These are phyloP conservation scores for Julus scanicus DNA, from an alignment of 2,888 invertebrate genomes.

Conservation along the genomic window DNA sequence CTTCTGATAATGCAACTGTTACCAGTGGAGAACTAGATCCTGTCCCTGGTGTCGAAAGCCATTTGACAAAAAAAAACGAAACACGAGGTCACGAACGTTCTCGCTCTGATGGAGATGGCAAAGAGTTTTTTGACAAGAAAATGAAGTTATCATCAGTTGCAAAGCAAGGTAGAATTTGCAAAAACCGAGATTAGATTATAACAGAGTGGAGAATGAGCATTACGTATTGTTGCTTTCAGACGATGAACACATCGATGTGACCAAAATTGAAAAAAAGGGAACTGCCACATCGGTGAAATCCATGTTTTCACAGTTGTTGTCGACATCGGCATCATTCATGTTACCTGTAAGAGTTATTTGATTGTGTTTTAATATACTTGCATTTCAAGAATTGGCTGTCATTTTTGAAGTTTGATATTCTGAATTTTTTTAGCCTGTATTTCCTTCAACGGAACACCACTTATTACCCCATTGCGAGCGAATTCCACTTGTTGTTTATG, in stretches of 20 bases:
- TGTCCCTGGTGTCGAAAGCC: neutral
- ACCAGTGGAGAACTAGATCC: neutral
- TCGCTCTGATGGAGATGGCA: slow-evolving; percentile 62
- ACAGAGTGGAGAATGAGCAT: neutral
- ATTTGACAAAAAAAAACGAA: slow-evolving; percentile 41
- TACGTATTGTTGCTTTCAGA: neutral
- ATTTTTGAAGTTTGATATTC: neutral
- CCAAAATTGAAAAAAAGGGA: slow-evolving; percentile 60
- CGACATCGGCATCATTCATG: slow-evolving; percentile 69
- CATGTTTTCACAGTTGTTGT: slow-evolving; percentile 76
- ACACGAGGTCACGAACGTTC: slow-evolving; percentile 60
- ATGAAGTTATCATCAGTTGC: slow-evolving; percentile 59
- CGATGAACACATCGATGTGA: slow-evolving; percentile 55
- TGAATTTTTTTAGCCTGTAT: slow-evolving; percentile 69
- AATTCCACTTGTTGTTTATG: slow-evolving; percentile 76
- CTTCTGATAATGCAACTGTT: neutral
- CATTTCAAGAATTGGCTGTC: neutral
- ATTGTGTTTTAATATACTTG: neutral
- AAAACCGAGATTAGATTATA: neutral
- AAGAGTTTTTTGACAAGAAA: slow-evolving; percentile 61
- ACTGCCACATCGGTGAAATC: slow-evolving; percentile 71
- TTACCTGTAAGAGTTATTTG: slow-evolving; percentile 55
- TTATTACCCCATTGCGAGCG: slow-evolving; percentile 71
- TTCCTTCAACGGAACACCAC: slow-evolving; percentile 77
- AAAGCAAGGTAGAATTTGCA: slow-evolving; percentile 60